Evolutionary conservation across 2,113 vertebrate genomes (phyloP).

Genomic region (Mola mola): DNA sequence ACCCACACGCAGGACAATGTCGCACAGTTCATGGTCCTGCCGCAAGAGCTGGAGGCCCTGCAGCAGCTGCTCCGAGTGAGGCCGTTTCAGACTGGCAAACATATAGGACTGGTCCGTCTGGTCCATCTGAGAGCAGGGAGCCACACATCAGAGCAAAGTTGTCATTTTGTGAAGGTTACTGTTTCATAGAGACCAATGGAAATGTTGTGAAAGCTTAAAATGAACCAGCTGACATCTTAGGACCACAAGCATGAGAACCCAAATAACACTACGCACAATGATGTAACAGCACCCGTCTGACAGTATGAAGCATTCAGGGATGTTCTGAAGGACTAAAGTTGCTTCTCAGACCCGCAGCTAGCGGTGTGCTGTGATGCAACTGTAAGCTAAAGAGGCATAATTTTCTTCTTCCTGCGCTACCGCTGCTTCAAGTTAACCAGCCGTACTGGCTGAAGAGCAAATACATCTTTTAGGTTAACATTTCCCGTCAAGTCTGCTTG

Average conservation of each 20-base stretch:
- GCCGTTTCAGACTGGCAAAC: conserved; percentile 95
- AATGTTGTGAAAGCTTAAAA: background rate
- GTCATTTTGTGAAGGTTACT: conserved; percentile 1
- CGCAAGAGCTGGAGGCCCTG: conserved; percentile 97
- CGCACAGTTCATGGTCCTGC: conserved; percentile 95
- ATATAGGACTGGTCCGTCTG: conserved; percentile 93
- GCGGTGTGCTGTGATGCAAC: background rate
- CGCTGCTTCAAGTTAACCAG: conserved; percentile 17
- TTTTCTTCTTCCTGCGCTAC: conserved; percentile 32
- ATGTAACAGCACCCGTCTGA: conserved; percentile 3
- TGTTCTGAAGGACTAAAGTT: conserved; percentile 2
- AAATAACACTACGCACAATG: conserved; percentile 15
- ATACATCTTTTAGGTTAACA: no score
- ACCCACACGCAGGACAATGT: conserved; percentile 93
- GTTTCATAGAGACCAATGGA: background rate
- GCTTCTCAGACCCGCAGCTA: background rate
- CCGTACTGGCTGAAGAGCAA: background rate
- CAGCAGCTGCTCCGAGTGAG: conserved; percentile 97
- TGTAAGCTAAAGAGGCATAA: conserved; percentile 21
- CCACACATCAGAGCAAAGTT: conserved; percentile 29
- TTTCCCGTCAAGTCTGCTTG: no score
- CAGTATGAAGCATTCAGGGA: conserved; percentile 3
- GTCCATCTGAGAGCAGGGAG: conserved; percentile 88
- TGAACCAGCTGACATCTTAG: background rate
- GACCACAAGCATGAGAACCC: conserved; percentile 2